Conservation (phyloP, 1,140 invertebrate genomes). For the Penaeus indicus region DNA sequence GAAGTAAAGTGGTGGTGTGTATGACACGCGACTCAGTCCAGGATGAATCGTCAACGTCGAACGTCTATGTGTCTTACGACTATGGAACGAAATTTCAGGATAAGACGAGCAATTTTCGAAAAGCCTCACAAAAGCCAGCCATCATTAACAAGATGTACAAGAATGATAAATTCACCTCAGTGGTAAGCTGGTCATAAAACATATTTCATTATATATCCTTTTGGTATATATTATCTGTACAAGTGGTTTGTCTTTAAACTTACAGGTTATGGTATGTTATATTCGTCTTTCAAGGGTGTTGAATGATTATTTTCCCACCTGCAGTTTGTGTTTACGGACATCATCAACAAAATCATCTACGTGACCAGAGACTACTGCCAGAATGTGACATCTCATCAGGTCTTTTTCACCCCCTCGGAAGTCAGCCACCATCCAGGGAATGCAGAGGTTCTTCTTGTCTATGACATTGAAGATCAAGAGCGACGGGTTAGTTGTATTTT, state of each 20-base stretch:
- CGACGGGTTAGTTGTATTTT: slow-evolving; percentile 76
- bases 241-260: slow-evolving; percentile 24
- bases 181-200: slow-evolving; percentile 35
- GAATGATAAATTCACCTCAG: slow-evolving; percentile 64
- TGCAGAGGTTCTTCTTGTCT: slow-evolving; percentile 75
- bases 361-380: slow-evolving; percentile 82
- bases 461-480: slow-evolving; percentile 80
- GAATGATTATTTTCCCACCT: slow-evolving; percentile 68
- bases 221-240: not conserved
- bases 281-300: not conserved
- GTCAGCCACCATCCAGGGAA: slow-evolving; percentile 81
- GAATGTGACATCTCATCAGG: slow-evolving; percentile 75
- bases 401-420: slow-evolving; percentile 83
- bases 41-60: slow-evolving; percentile 74
- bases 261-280: slow-evolving; percentile 64
- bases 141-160: slow-evolving; percentile 87
- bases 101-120: slow-evolving; percentile 78
- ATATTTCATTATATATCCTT: not conserved
- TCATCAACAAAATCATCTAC: slow-evolving; percentile 82
- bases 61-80: slow-evolving; percentile 87
- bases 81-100: slow-evolving; percentile 86
- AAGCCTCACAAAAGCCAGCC: slow-evolving; percentile 73
- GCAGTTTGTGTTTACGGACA: slow-evolving; percentile 88
- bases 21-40: slow-evolving; percentile 78
- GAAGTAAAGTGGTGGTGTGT: slow-evolving; percentile 87